Evolutionary conservation across 2,113 vertebrate species (phyloP).

Genomic region (Pluvianellus socialis): DNA sequence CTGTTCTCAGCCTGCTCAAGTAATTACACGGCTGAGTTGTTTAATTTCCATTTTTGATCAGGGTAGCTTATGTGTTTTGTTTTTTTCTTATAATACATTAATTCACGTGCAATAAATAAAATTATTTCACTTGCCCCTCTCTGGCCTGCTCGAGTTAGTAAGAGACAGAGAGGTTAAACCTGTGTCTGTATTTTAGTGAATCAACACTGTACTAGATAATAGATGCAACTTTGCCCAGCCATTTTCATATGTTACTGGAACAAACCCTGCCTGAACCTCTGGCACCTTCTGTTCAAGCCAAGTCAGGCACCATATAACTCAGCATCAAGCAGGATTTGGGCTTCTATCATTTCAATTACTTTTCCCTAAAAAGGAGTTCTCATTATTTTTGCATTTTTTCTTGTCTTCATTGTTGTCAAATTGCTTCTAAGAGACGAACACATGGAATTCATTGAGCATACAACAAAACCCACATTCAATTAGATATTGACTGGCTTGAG

Average conservation of each 20-base stretch:
- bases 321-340: neutral
- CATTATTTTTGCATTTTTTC: slow-evolving; percentile 4
- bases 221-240: neutral
- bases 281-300: neutral
- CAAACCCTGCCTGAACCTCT: neutral
- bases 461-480: slow-evolving; percentile 43
- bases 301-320: neutral
- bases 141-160: neutral
- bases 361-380: neutral
- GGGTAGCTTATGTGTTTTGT: fast-evolving
- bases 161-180: neutral
- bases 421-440: slow-evolving; percentile 28
- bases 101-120: neutral
- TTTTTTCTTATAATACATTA: neutral
- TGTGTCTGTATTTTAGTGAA: neutral
- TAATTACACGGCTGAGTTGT: neutral
- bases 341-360: neutral
- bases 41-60: neutral
- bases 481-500: slow-evolving; percentile 35
- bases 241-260: neutral
- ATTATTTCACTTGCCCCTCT: neutral
- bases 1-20: neutral
- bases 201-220: neutral
- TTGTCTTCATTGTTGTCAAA: slow-evolving; percentile 13
- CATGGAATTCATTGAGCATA: slow-evolving; percentile 35